Conservation (phyloP, 2,113 vertebrate genomes). For the Eretmodus cyanostictus region DNA sequence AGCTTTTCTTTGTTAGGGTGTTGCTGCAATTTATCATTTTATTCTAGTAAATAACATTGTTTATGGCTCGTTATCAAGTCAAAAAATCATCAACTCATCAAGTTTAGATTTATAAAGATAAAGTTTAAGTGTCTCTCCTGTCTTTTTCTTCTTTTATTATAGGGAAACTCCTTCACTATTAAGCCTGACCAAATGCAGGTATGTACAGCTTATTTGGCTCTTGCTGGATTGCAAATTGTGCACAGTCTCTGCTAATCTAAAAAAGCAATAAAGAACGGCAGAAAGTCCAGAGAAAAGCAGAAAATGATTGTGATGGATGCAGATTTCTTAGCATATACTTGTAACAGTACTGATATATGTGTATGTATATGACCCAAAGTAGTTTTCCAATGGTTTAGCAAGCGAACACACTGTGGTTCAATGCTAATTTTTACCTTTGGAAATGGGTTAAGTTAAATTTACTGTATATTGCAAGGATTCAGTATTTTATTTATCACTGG, state of each 20-base stretch:
- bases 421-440: background rate
- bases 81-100: background rate
- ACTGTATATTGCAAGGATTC: background rate
- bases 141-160: conserved; percentile 14
- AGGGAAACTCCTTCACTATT: conserved; percentile 79
- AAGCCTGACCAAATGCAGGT: conserved; percentile 98
- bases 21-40: background rate
- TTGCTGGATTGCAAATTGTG: background rate
- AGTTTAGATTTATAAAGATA: background rate
- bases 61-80: background rate
- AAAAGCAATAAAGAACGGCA: background rate
- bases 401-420: background rate
- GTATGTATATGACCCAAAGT: background rate
- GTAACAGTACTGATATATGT: background rate
- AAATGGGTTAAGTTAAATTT: background rate
- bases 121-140: background rate
- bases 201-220: background rate
- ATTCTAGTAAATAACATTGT: background rate
- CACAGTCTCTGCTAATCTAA: background rate
- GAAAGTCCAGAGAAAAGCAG: background rate
- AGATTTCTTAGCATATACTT: background rate
- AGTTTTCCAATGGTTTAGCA: background rate
- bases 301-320: background rate
- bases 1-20: background rate
- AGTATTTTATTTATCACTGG: background rate